Percentiles rank a stretch among this genome's conserved stretches.
These are phyloP conservation scores for Streptopelia turtur DNA, from an alignment of 2,797 vertebrate species.

Conservation along the genomic window DNA sequence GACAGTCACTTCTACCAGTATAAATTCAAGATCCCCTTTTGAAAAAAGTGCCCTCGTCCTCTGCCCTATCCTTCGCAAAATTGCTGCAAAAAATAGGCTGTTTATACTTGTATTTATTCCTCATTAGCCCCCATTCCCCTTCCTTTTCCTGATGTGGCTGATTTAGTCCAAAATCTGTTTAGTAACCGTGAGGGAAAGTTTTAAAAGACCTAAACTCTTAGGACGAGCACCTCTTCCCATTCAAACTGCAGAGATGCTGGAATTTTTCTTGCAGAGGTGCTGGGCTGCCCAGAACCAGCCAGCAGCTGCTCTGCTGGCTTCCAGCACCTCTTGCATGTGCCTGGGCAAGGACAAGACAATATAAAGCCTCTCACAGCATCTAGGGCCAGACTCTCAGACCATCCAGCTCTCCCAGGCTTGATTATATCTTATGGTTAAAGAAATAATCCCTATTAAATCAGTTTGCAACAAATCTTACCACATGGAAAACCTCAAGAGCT, in stretches of 20 bases:
- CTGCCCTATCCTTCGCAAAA: background rate
- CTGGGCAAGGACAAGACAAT: background rate
- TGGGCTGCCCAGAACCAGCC: rapidly evolving
- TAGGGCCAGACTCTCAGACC: background rate
- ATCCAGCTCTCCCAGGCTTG: background rate
- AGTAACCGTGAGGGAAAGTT: background rate
- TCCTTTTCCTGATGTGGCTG: slow-evolving; percentile 9
- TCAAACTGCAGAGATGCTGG: background rate
- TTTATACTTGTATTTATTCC: slow-evolving; percentile 10
- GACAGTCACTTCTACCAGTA: background rate
- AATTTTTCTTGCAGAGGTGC: background rate
- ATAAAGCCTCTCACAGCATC: background rate
- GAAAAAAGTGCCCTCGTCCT: background rate
- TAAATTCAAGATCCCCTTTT: background rate
- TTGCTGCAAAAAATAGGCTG: background rate
- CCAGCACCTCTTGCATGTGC: background rate
- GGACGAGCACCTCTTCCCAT: background rate
- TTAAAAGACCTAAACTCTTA: background rate
- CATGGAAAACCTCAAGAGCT: slow-evolving; percentile 46
- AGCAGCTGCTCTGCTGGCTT: background rate
- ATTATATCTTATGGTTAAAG: slow-evolving; percentile 24
- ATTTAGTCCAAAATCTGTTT: background rate
- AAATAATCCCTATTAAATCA: background rate
- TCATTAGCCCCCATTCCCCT: background rate
- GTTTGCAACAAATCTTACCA: background rate